Percentiles rank a stretch among this genome's conserved stretches.
These are phyloP conservation scores for Scolanthus callimorphus DNA, from an alignment of 92 coral and sea anemone species.

Conservation along the genomic window DNA sequence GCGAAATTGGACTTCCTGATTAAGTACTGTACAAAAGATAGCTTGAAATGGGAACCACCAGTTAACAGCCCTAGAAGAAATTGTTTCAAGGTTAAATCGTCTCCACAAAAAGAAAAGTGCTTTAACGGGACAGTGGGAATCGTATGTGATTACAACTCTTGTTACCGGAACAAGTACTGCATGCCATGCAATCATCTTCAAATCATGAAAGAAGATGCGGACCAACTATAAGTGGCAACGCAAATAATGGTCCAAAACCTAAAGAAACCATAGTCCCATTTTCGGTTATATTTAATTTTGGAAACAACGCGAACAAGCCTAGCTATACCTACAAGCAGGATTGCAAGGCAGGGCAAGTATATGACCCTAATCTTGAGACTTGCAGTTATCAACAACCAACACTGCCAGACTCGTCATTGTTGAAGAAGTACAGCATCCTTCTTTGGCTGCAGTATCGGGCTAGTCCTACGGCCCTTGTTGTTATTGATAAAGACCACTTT, in stretches of 20 bases:
- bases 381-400: conserved; percentile 9
- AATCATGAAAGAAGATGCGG: too few relatives aligned
- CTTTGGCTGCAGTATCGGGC: too few relatives aligned
- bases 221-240: too few relatives aligned
- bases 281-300: conserved; percentile 8
- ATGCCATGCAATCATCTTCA: background rate
- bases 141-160: background rate
- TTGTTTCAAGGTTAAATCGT: too few relatives aligned
- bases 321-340: background rate
- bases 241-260: too few relatives aligned
- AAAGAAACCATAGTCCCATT: background rate
- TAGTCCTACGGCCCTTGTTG: too few relatives aligned
- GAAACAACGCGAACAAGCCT: background rate
- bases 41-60: background rate
- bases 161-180: conserved; percentile 16
- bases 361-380: conserved; percentile 23
- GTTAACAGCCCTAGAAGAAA: background rate
- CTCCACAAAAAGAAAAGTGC: background rate
- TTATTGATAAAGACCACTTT: too few relatives aligned
- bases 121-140: background rate
- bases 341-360: background rate
- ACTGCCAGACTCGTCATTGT: conserved; percentile 11
- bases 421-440: conserved; percentile 14
- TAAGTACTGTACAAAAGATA: conserved; percentile 5
- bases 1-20: conserved; percentile 10